phyloP scores from a whole-genome alignment of 1,140 invertebrate species.

The Argopecten irradians region DNA sequence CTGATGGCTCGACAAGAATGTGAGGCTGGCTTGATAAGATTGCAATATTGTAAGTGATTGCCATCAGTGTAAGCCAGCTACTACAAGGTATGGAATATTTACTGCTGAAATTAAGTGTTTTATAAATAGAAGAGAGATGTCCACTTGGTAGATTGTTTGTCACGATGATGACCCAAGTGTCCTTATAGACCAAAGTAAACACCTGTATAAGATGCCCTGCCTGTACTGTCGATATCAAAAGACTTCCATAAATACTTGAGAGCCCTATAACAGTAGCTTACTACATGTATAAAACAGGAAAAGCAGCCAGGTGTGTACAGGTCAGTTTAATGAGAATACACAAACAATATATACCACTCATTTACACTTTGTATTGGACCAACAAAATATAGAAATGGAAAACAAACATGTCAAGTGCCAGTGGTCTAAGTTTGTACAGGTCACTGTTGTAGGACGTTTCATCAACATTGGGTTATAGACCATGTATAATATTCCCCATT shows the following conservation, averaged over 20 bases:
- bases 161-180: neutral
- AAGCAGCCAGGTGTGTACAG: neutral
- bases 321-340: neutral
- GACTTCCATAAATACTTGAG: neutral
- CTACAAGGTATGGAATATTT: too few relatives aligned
- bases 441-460: too few relatives aligned
- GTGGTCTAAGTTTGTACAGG: neutral
- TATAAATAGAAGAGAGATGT: neutral
- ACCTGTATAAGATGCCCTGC: neutral
- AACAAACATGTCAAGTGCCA: neutral
- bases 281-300: neutral
- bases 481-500: too few relatives aligned
- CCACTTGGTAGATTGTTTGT: neutral
- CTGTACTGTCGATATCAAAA: neutral
- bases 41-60: too few relatives aligned
- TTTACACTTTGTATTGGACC: neutral
- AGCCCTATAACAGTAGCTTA: neutral
- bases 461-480: too few relatives aligned
- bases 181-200: neutral
- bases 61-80: too few relatives aligned
- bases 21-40: too few relatives aligned
- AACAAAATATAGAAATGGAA: neutral
- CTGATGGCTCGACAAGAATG: too few relatives aligned
- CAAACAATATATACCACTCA: neutral
- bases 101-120: neutral